Conservation (phyloP, 1,140 invertebrate genomes). For the Trichomalopsis sarcophagae region DNA sequence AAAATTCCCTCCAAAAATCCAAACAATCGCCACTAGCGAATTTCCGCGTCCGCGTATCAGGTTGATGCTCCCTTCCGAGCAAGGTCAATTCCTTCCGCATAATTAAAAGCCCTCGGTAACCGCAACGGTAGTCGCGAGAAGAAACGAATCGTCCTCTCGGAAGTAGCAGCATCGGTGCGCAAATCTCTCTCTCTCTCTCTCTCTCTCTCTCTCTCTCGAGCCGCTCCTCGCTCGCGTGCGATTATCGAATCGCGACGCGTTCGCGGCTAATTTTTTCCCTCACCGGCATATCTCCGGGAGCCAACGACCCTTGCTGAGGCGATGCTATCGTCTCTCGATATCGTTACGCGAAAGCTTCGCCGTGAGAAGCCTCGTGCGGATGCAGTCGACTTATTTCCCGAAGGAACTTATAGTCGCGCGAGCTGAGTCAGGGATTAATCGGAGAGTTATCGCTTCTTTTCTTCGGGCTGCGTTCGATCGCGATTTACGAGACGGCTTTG, state of each 20-base stretch:
- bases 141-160: neutral
- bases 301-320: neutral
- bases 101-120: neutral
- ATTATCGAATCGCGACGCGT: conserved; percentile 34
- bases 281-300: neutral
- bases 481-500: neutral
- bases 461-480: neutral
- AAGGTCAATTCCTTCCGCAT: too few relatives aligned
- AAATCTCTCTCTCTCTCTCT: neutral
- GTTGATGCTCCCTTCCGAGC: too few relatives aligned
- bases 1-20: neutral
- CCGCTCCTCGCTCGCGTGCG: conserved; percentile 5
- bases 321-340: conserved; percentile 33
- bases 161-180: neutral
- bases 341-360: conserved; percentile 28
- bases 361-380: neutral
- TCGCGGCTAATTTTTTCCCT: neutral
- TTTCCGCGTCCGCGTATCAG: too few relatives aligned
- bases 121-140: conserved; percentile 19
- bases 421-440: neutral
- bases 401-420: neutral
- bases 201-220: too few relatives aligned
- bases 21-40: neutral
- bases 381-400: neutral
- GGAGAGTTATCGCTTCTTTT: conserved; percentile 33